Evolutionary conservation across 2,888 invertebrate species (phyloP).

Genomic region (Agrochola macilenta): DNA sequence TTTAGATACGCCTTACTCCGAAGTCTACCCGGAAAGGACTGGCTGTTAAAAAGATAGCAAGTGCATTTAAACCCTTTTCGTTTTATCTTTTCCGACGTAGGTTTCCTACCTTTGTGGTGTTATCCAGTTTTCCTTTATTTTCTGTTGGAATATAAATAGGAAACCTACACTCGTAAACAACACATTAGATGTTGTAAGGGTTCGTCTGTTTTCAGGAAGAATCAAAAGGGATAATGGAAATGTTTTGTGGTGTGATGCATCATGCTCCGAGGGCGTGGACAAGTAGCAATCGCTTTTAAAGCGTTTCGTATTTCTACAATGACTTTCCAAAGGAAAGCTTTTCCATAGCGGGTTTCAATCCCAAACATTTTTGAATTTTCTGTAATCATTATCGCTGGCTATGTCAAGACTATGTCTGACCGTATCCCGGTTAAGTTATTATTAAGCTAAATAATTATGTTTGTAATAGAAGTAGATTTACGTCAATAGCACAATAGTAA

Average conservation of each 20-base stretch:
- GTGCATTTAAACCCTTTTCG: slow-evolving; percentile 58
- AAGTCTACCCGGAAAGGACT: slow-evolving; percentile 60
- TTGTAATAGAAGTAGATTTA: background rate
- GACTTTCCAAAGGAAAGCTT: background rate
- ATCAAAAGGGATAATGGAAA: background rate
- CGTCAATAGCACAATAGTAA: background rate
- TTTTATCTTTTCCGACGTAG: slow-evolving; percentile 51
- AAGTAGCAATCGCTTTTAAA: background rate
- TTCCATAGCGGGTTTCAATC: background rate
- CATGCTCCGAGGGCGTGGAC: background rate
- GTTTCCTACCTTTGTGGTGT: slow-evolving; percentile 53
- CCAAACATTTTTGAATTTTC: too few relatives aligned
- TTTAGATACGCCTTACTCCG: slow-evolving; percentile 46
- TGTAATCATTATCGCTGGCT: background rate
- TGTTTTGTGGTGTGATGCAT: background rate
- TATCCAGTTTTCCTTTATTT: slow-evolving; percentile 39
- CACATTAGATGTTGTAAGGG: background rate
- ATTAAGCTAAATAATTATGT: background rate
- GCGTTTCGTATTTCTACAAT: background rate
- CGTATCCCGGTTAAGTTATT: background rate
- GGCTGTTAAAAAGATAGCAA: slow-evolving; percentile 53
- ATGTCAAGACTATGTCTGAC: too few relatives aligned
- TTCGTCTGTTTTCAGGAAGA: background rate
- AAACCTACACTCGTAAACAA: background rate
- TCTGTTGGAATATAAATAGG: background rate